Percentiles rank a stretch among this genome's conserved stretches.
Evolutionary conservation across 2,797 vertebrate genomes (phyloP).

Genomic region (Pangasius mekongensis): DNA sequence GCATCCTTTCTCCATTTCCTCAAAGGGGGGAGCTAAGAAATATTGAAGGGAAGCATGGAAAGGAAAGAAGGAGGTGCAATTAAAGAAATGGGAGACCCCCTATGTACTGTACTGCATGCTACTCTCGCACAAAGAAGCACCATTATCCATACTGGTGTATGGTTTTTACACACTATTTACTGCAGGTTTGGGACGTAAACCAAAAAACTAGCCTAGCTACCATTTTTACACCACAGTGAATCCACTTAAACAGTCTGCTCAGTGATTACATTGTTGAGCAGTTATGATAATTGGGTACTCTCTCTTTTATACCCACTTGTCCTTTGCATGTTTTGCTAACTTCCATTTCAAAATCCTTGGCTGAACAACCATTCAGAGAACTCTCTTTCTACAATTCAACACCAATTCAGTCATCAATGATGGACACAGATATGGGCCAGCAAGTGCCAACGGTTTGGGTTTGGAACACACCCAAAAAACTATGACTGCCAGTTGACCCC

Average conservation of each 20-base stretch:
- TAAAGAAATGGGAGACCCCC: neutral
- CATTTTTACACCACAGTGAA: neutral
- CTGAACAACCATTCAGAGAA: neutral
- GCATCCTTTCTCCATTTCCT: neutral
- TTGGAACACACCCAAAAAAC: neutral
- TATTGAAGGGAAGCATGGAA: neutral
- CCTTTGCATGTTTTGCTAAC: neutral
- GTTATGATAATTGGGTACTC: neutral
- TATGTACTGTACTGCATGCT: neutral
- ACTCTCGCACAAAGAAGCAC: too few relatives aligned
- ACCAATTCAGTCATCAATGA: neutral
- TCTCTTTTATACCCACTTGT: neutral
- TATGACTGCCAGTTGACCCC: neutral
- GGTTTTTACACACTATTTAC: neutral
- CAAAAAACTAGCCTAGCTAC: neutral
- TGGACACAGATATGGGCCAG: neutral
- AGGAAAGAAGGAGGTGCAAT: neutral
- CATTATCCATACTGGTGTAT: neutral
- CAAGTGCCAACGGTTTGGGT: neutral
- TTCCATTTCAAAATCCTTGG: neutral
- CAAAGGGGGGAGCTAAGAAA: neutral
- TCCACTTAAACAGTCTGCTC: neutral
- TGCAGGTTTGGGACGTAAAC: neutral
- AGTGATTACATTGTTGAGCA: neutral
- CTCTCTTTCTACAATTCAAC: neutral